Conservation (phyloP, 2,113 vertebrate genomes). For the Nanorana parkeri region DNA sequence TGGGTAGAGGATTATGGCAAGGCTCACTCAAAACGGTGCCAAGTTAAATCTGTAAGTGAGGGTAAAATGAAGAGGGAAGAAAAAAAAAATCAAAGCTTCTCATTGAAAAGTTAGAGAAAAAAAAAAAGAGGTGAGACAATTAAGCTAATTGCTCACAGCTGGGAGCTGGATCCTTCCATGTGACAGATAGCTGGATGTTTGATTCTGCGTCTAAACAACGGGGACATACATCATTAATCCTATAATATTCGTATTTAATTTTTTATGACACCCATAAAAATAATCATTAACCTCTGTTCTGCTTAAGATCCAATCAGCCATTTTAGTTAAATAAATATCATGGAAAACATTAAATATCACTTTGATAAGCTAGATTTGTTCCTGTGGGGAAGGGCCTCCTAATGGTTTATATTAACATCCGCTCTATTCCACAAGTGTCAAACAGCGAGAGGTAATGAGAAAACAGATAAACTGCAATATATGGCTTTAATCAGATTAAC, state of each 20-base stretch:
- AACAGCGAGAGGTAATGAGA: conserved; percentile 58
- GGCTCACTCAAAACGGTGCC: conserved; percentile 26
- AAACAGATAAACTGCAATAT: conserved; percentile 63
- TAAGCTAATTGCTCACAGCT: conserved; percentile 76
- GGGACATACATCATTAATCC: conserved; percentile 77
- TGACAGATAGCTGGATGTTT: conserved; percentile 66
- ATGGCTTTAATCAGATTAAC: conserved; percentile 63
- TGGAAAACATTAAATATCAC: conserved; percentile 74
- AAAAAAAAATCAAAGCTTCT: conserved; percentile 43
- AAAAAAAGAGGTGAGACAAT: conserved; percentile 69
- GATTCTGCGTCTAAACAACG: conserved; percentile 74
- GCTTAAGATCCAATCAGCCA: conserved; percentile 76
- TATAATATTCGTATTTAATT: conserved; percentile 76
- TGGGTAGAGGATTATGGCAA: conserved; percentile 37
- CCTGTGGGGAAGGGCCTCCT: conserved; percentile 67
- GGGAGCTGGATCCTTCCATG: conserved; percentile 68
- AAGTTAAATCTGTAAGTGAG: conserved; percentile 46
- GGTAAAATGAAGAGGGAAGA: conserved; percentile 19
- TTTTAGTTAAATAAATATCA: conserved; percentile 77
- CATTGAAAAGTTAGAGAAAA: conserved; percentile 54
- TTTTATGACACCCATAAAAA: conserved; percentile 76
- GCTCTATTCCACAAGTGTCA: conserved; percentile 71
- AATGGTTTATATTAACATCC: conserved; percentile 68
- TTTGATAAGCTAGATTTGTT: conserved; percentile 73
- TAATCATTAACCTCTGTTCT: conserved; percentile 78